Evolutionary conservation across 1,140 invertebrate species (phyloP).

Genomic region (Drosophila lini): DNA sequence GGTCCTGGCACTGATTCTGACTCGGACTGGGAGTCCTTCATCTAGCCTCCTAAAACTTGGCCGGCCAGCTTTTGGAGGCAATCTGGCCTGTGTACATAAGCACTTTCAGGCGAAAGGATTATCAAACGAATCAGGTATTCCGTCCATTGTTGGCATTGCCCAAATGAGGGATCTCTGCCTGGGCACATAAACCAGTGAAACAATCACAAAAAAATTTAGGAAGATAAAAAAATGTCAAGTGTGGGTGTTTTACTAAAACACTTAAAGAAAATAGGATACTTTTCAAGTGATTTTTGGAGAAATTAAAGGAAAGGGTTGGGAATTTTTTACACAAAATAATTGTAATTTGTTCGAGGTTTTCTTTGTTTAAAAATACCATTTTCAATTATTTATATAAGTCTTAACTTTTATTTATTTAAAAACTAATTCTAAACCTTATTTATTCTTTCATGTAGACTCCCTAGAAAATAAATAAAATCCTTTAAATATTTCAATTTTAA

Average conservation of each 20-base stretch:
- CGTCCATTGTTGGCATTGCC: conserved; percentile 47
- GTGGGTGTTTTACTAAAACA: neutral
- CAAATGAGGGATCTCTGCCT: conserved; percentile 44
- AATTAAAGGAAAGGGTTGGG: too few species aligned
- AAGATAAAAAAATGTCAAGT: conserved; percentile 25
- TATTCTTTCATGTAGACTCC: fast-evolving
- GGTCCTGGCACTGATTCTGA: conserved; percentile 19
- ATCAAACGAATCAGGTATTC: conserved; percentile 60
- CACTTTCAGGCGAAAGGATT: conserved; percentile 59
- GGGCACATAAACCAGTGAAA: conserved; percentile 33
- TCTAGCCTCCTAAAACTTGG: neutral
- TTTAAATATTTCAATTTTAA: neutral
- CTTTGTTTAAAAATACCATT: neutral
- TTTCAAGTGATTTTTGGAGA: too few species aligned
- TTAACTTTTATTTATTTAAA: neutral
- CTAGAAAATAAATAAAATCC: neutral
- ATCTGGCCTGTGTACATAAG: conserved; percentile 55
- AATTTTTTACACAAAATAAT: neutral
- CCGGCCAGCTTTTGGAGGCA: conserved; percentile 31
- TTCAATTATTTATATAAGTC: neutral
- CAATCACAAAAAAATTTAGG: conserved; percentile 17
- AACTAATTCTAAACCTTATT: neutral
- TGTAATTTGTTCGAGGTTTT: neutral
- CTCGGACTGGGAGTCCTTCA: conserved; percentile 32
- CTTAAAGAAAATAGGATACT: neutral